phyloP scores from a whole-genome alignment of 2,888 invertebrate species.

The Rhimphoctona megacephalus region DNA sequence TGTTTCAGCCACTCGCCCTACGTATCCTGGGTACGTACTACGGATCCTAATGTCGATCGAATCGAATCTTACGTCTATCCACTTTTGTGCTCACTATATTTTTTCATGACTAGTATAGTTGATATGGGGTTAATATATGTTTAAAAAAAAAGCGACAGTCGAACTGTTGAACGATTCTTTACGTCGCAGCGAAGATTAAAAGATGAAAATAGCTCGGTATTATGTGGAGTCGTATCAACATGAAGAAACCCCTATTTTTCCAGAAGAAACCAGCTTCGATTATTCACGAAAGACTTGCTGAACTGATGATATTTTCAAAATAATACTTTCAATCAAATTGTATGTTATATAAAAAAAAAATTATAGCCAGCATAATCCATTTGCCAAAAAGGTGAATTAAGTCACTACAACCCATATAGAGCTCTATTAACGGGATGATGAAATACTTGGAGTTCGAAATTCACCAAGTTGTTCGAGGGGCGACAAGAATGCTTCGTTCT shows the following conservation, averaged over 20 bases:
- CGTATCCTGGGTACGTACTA: too few species aligned
- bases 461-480: background rate
- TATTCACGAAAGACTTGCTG: too few species aligned
- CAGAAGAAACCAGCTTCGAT: too few species aligned
- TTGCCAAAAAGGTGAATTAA: background rate
- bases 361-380: conserved; percentile 10
- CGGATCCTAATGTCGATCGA: conserved; percentile 32
- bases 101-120: background rate
- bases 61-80: conserved; percentile 22
- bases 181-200: too few species aligned
- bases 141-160: background rate
- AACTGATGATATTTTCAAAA: too few species aligned
- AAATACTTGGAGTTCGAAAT: conserved; percentile 18
- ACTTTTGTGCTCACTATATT: background rate
- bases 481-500: conserved; percentile 29
- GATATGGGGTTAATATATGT: background rate
- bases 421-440: conserved; percentile 47
- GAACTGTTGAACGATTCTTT: too few species aligned
- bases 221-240: too few species aligned
- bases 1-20: background rate
- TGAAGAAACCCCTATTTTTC: too few species aligned
- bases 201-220: too few species aligned
- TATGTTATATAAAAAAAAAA: too few species aligned
- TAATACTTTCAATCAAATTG: conserved; percentile 1
- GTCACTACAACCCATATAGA: conserved; percentile 2